phyloP scores from a whole-genome alignment of 1,140 invertebrate genomes.

The Vanessa tameamea region DNA sequence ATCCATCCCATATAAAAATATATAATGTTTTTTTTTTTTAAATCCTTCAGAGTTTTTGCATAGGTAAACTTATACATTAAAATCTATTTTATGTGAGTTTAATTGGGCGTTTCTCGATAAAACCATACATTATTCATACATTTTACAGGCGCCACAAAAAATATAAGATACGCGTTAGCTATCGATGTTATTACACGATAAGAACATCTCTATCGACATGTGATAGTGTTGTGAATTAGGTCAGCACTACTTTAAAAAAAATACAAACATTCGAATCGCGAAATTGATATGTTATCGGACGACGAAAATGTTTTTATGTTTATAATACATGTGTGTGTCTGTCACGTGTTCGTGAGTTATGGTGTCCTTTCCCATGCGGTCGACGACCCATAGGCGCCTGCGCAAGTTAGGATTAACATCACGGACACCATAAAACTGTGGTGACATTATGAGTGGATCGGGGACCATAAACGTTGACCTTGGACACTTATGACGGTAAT shows the following conservation, averaged over 20 bases:
- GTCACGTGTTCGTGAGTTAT: conserved; percentile 39
- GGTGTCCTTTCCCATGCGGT: conserved; percentile 60
- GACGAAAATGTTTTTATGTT: conserved; percentile 8
- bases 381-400: conserved; percentile 52
- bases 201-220: background rate
- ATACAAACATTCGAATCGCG: conserved; percentile 30
- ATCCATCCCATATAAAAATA: no score
- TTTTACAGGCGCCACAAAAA: background rate
- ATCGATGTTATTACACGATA: background rate
- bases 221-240: conserved; percentile 34
- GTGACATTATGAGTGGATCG: conserved; percentile 54
- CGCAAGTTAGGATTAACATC: conserved; percentile 50
- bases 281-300: conserved; percentile 33
- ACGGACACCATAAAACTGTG: conserved; percentile 58
- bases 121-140: background rate
- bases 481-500: conserved; percentile 41
- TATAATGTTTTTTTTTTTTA: no score
- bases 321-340: conserved; percentile 23
- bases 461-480: conserved; percentile 63
- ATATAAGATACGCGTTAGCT: background rate
- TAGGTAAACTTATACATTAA: no score
- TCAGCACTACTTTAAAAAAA: conserved; percentile 9
- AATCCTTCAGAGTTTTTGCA: no score
- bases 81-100: no score
- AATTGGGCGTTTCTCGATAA: no score